phyloP scores from a whole-genome alignment of 2,797 vertebrate genomes.

The Gymnopithys bicolor region DNA sequence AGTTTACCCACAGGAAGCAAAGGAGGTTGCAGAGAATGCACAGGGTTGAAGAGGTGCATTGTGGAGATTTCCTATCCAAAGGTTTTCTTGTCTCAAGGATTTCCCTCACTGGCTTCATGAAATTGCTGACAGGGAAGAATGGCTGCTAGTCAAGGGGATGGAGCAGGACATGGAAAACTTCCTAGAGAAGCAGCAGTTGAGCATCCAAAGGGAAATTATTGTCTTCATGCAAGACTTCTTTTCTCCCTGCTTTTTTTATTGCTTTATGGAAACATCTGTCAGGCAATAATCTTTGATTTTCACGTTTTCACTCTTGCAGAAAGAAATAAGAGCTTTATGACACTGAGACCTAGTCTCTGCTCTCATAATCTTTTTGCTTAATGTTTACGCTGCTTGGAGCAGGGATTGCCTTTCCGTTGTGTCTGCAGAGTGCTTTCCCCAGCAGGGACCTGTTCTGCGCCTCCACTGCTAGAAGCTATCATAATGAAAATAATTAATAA shows the following conservation, averaged over 20 bases:
- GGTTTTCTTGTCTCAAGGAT: neutral
- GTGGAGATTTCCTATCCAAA: neutral
- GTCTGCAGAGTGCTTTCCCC: neutral
- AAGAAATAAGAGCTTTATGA: constrained; percentile 12
- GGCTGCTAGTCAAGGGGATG: neutral
- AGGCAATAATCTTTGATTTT: constrained; percentile 35
- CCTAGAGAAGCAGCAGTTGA: neutral
- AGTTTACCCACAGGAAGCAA: neutral
- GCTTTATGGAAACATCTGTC: constrained; percentile 31
- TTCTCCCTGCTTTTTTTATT: constrained; percentile 27
- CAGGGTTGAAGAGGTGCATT: neutral
- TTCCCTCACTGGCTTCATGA: neutral
- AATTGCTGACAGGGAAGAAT: neutral
- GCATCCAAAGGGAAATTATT: constrained; percentile 31
- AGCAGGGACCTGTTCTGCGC: neutral
- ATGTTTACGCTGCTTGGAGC: neutral
- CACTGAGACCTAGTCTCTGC: neutral
- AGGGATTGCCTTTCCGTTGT: neutral
- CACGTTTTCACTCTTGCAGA: constrained; percentile 2
- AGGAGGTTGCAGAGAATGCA: accelerated
- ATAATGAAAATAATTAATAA: constrained; percentile 44
- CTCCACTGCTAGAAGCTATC: neutral
- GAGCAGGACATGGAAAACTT: neutral
- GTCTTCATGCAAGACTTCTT: constrained; percentile 9
- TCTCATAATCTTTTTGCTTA: constrained; percentile 1